A percentile compares a stretch with the other conserved stretches of the same genome.
These are phyloP conservation scores for Lasius fuliginosus DNA, from an alignment of 2,888 invertebrate genomes.

Conservation along the genomic window DNA sequence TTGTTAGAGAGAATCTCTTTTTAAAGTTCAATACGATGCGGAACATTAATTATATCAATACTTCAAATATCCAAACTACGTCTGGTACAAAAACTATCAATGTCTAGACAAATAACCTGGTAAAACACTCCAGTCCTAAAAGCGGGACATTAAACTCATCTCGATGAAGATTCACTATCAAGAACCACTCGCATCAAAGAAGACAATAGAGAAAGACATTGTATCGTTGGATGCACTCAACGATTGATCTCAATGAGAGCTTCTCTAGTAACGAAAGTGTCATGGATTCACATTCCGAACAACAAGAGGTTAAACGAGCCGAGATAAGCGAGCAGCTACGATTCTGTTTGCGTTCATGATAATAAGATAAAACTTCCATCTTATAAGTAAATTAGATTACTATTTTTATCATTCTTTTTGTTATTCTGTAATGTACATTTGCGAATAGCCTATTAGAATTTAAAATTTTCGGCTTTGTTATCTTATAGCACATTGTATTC, in stretches of 20 bases:
- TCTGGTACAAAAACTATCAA: not conserved
- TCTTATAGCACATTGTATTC: not conserved
- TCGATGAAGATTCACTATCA: conserved; percentile 67
- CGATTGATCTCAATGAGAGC: conserved; percentile 80
- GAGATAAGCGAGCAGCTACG: conserved; percentile 63
- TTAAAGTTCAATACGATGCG: not conserved
- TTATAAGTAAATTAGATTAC: not conserved
- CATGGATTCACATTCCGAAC: conserved; percentile 74
- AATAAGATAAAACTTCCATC: not conserved
- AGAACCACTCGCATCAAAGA: conserved; percentile 67
- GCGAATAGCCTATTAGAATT: not conserved
- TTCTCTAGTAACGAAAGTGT: conserved; percentile 66
- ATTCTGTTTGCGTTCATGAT: conserved; percentile 1
- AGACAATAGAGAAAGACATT: conserved; percentile 76
- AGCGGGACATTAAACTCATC: conserved; percentile 65
- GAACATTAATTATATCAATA: not conserved
- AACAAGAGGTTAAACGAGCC: conserved; percentile 77
- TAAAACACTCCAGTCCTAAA: conserved; percentile 55
- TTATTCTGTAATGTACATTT: not conserved
- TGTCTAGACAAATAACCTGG: conserved; percentile 17
- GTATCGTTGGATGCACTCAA: conserved; percentile 72
- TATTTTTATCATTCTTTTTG: too few relatives aligned
- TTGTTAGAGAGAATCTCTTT: not conserved
- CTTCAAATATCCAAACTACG: not conserved
- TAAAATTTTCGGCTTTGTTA: not conserved